phyloP scores from a whole-genome alignment of 2,888 invertebrate species.

The Amiota mariae region DNA sequence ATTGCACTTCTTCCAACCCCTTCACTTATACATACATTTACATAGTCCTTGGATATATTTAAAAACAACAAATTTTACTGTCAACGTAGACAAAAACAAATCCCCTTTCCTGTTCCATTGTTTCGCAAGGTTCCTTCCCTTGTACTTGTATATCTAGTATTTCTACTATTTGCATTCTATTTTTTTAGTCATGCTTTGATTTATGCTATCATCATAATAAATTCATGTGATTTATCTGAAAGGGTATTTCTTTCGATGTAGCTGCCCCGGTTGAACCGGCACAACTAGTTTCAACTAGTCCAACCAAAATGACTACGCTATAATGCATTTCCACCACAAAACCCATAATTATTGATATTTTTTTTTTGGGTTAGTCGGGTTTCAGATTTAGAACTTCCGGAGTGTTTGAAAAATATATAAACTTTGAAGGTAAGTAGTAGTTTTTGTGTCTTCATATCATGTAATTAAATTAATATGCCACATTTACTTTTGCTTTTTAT shows the following conservation, averaged over 20 bases:
- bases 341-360: slow-evolving; percentile 64
- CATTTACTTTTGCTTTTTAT: too few relatives aligned
- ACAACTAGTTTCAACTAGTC: too few relatives aligned
- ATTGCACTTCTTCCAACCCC: too few relatives aligned
- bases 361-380: slow-evolving; percentile 48
- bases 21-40: too few relatives aligned
- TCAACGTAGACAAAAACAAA: too few relatives aligned
- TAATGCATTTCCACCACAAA: slow-evolving; percentile 32
- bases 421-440: too few relatives aligned
- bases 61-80: too few relatives aligned
- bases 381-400: not conserved
- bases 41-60: not conserved
- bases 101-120: too few relatives aligned
- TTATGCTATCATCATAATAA: slow-evolving; percentile 73
- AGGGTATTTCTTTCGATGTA: slow-evolving; percentile 37
- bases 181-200: slow-evolving; percentile 49
- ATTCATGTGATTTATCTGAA: slow-evolving; percentile 71
- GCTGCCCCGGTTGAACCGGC: not conserved
- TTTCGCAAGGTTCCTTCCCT: not conserved
- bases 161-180: not conserved
- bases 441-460: too few relatives aligned
- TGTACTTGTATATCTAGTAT: not conserved
- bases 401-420: too few relatives aligned
- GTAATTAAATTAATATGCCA: too few relatives aligned
- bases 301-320: slow-evolving; percentile 19